Evolutionary conservation across 2,888 invertebrate species (phyloP), one percentile per base, ranked within the genome.

Genomic region (Eupeodes latifasciatus): DNA sequence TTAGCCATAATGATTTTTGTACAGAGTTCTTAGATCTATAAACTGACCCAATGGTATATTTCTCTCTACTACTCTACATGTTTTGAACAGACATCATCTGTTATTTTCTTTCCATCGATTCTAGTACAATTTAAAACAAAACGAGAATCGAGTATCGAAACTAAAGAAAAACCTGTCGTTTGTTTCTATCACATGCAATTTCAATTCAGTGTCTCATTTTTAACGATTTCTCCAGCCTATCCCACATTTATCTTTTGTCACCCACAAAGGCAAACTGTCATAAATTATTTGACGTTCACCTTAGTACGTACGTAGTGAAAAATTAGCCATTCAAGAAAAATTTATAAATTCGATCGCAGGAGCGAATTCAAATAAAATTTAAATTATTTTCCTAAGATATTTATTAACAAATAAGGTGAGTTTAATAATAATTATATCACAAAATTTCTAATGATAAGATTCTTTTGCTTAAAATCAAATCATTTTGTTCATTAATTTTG

Each of bases 191-290:
- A 5, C 11, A 0, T 14, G 0, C 2, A 51, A 53, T 44, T 1
- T 12, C 0, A 5, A 44, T 14, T 19, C 0, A 1, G 11, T 53
- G 6, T 79, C 14, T 77, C 61, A 40, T 72, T 53, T 74, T 49
- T 4, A 19, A 10, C 66, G 34, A 55, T 36, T 53, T 69, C 53
- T 57, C 47, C 82, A 64, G 80, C 80, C 76, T 34, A 83, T 82
- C 87, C 83, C 80, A 83, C 16, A 67, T 83, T 83, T 66, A 62
- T 77, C 72, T 80, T 71, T 85, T 77, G 72, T 80, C 55, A 77
- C 59, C 75, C 83, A 72, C 69, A 69, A 69, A 69, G 66, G 27
- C 27, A 69, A 36, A 72, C 14, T 87, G 83, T 80, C 83, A 80
- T 81, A 72, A 66, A n/a, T 55, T 40, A 62, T 81, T 80, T 87